These are phyloP conservation scores for Allolobophora icterica DNA, from an alignment of 2,888 invertebrate genomes.

Conservation along the genomic window DNA sequence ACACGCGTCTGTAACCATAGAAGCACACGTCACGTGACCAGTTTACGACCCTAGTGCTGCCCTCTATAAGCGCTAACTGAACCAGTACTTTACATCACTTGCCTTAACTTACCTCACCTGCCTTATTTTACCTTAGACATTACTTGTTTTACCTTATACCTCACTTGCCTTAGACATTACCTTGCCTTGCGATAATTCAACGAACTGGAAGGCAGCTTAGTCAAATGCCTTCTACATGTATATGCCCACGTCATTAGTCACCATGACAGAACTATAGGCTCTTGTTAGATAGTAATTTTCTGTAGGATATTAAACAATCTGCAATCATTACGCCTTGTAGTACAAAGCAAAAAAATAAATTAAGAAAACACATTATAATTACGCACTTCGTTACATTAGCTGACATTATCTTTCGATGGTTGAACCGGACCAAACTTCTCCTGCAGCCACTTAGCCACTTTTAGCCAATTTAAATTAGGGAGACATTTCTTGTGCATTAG, in stretches of 20 bases:
- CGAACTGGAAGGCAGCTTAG: too few species aligned
- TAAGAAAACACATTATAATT: too few species aligned
- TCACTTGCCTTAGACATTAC: too few species aligned
- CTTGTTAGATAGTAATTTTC: too few species aligned
- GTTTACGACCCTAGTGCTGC: not conserved
- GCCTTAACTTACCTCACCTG: not conserved
- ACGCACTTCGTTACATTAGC: not conserved
- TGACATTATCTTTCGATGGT: not conserved
- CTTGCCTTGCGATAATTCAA: too few species aligned
- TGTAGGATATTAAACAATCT: not conserved
- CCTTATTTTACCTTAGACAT: not conserved
- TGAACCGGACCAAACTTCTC: not conserved
- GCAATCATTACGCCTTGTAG: not conserved
- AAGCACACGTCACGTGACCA: not conserved
- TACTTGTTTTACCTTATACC: too few species aligned
- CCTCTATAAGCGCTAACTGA: not conserved
- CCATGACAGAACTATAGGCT: too few species aligned
- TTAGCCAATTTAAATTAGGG: not conserved
- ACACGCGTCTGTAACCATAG: constrained; percentile 82
- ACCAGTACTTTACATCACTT: not conserved
- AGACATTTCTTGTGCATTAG: not conserved
- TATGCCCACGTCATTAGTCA: too few species aligned
- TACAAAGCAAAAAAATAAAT: not conserved
- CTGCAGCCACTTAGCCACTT: not conserved
- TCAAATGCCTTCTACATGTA: too few species aligned